A percentile compares a stretch with the other conserved stretches of the same genome.
phyloP scores from a whole-genome alignment of 2,113 vertebrate genomes.

The Oreochromis niloticus region DNA sequence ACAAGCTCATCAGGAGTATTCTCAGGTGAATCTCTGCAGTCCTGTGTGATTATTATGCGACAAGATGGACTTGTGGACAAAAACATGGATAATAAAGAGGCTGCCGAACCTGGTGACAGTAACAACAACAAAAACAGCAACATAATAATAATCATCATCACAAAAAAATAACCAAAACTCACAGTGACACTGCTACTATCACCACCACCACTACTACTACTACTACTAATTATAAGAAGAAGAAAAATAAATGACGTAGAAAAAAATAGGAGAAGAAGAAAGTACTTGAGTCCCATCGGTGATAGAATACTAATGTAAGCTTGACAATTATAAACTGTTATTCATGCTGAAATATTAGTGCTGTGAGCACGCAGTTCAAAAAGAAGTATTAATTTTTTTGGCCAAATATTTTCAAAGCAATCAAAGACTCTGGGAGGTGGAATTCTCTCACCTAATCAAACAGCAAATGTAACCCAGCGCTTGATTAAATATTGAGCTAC shows the following conservation, averaged over 20 bases:
- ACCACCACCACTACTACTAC: not conserved
- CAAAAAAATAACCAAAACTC: not conserved
- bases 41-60: conserved; percentile 59
- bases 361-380: conserved; percentile 24
- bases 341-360: conserved; percentile 3
- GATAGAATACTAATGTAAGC: not conserved
- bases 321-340: conserved; percentile 1
- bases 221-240: not conserved
- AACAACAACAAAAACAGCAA: not conserved
- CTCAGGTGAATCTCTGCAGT: conserved; percentile 77
- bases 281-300: not conserved
- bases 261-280: not conserved
- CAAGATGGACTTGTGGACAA: conserved; percentile 55
- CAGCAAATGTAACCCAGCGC: conserved; percentile 59
- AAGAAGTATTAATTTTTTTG: conserved; percentile 34
- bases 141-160: not conserved
- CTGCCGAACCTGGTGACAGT: not conserved
- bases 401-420: conserved; percentile 63
- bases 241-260: not conserved
- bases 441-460: conserved; percentile 63
- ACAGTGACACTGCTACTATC: not conserved
- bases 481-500: conserved; percentile 75
- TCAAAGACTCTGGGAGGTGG: conserved; percentile 52
- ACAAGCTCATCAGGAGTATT: conserved; percentile 81
- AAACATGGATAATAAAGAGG: conserved; percentile 46